phyloP scores from a whole-genome alignment of 2,888 invertebrate species.

The Ceratothoa steindachneri region DNA sequence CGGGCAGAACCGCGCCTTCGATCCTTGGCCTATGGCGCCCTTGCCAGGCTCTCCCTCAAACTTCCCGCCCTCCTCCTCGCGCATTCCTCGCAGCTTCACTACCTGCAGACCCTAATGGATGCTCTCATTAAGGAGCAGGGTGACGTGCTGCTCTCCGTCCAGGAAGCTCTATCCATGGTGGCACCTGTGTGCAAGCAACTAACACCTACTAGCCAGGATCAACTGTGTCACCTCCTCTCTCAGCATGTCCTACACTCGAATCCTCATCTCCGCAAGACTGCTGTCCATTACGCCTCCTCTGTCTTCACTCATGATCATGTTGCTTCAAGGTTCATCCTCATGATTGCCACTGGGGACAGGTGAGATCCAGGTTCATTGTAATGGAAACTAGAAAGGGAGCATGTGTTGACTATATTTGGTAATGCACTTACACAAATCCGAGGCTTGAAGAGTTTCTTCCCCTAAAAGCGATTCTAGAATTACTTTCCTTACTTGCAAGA shows the following conservation, averaged over 20 bases:
- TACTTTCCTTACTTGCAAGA: too few relatives aligned
- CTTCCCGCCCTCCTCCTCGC: slow-evolving; percentile 53
- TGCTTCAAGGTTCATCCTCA: slow-evolving; percentile 73
- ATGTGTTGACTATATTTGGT: too few relatives aligned
- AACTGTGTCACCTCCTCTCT: slow-evolving; percentile 65
- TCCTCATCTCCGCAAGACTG: slow-evolving; percentile 73
- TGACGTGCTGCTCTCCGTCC: slow-evolving; percentile 52
- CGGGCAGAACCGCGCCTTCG: slow-evolving; percentile 56
- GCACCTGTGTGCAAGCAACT: slow-evolving; percentile 52
- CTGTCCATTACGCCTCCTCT: slow-evolving; percentile 73
- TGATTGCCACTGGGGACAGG: slow-evolving; percentile 79
- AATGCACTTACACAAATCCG: too few relatives aligned
- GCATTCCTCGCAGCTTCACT: slow-evolving; percentile 41
- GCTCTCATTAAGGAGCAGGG: slow-evolving; percentile 53
- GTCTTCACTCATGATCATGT: slow-evolving; percentile 78
- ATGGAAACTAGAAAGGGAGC: not conserved
- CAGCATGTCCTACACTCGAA: slow-evolving; percentile 73
- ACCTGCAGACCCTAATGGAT: slow-evolving; percentile 63
- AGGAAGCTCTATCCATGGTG: slow-evolving; percentile 56
- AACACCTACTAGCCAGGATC: slow-evolving; percentile 51
- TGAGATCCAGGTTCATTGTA: too few relatives aligned
- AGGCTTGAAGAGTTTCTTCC: too few relatives aligned
- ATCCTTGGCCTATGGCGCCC: slow-evolving; percentile 68
- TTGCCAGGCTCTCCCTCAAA: slow-evolving; percentile 62
- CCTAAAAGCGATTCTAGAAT: too few relatives aligned